Evolutionary conservation across 2,888 invertebrate species (phyloP), one percentile per base, ranked within the genome.

Genomic region (Drosophila eohydei): DNA sequence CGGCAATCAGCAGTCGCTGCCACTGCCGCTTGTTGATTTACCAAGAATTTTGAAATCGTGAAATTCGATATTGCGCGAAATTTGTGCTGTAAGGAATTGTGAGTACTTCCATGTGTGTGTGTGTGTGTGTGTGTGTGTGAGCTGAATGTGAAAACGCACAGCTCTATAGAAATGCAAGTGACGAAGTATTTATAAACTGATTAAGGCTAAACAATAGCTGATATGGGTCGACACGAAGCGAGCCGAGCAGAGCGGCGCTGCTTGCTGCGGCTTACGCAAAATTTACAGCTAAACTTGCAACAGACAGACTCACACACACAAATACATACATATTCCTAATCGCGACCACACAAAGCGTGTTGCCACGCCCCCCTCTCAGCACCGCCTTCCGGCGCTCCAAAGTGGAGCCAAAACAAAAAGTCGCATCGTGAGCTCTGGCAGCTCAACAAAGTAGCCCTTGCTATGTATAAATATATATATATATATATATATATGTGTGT

Each of bases 111-210:
- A 21, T 36, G 32, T 14, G 41, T 36, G 36, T n/a, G 48, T 4
- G 16, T 34, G 43, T 60, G 34, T 34, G 28, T 16, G 48, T 5
- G 7, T 28, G 43, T 55, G 30, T 46, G 41, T 30, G n/a, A 2
- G 28, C n/a, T 58, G 58, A 63, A 56, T 57, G 74, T n/a, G 59
- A 26, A 56, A 51, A 61, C 50, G 63, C 36, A 43, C 52, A 28
- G 57, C 50, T 48, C 55, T 55, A 56, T 78, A 58, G 65, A 83
- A 85, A 86, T 80, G 84, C 74, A 87, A 87, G 86, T 87, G 86
- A 87, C 81, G 89, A 90, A 74, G 74, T 87, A 87, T 73, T 90
- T 87, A 87, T 76, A 87, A 87, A 87, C 90, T 87, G 86, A 87
- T 87, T 87, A 87, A 71, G 57, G 73, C 63, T 60, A 70, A 86